Conservation (phyloP, 2,888 invertebrate species). For the Trilocha varians region DNA sequence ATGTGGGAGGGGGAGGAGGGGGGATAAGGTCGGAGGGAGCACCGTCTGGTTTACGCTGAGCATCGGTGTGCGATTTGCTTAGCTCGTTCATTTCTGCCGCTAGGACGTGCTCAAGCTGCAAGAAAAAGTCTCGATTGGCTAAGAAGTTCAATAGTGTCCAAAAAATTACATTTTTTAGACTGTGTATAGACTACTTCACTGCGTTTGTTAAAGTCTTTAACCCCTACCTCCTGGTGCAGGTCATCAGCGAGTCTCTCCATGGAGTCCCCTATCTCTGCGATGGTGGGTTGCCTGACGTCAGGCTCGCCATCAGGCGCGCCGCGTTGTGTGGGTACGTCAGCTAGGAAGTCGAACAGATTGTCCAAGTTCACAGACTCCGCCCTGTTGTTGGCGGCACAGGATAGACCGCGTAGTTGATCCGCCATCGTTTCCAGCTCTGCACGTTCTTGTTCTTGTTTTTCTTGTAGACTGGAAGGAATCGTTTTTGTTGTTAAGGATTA, state of each 20-base stretch:
- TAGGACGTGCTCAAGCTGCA: constrained; percentile 57
- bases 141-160: background rate
- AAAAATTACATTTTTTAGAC: background rate
- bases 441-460: constrained; percentile 76
- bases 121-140: constrained; percentile 1
- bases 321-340: constrained; percentile 76
- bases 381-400: constrained; percentile 44
- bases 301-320: constrained; percentile 67
- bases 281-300: constrained; percentile 75
- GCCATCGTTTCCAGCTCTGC: constrained; percentile 69
- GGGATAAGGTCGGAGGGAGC: constrained; percentile 58
- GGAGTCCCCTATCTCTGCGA: constrained; percentile 88
- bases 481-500: no score
- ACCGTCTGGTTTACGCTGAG: constrained; percentile 60
- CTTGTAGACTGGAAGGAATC: constrained; percentile 68
- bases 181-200: no score
- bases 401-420: constrained; percentile 52
- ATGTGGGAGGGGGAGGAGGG: constrained; percentile 47
- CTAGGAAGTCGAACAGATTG: constrained; percentile 91
- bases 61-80: constrained; percentile 47
- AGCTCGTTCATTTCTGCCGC: constrained; percentile 61
- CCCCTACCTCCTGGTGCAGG: constrained; percentile 80
- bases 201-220: no score
- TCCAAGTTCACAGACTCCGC: constrained; percentile 89
- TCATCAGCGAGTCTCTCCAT: constrained; percentile 89